Conservation (phyloP, 1,140 invertebrate species). For the Drosophila mauritiana region DNA sequence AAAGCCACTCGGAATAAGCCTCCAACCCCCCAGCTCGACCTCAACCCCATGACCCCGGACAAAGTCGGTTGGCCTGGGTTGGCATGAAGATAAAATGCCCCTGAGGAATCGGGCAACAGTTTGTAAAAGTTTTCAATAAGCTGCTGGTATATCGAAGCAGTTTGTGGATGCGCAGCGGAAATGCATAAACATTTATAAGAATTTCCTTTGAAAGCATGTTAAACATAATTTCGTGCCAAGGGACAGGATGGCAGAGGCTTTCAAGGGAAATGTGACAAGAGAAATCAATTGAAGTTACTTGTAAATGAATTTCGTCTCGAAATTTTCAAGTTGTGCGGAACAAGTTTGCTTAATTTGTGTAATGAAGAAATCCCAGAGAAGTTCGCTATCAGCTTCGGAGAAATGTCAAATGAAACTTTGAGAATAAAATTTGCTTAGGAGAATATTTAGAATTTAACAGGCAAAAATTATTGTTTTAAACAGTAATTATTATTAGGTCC, state of each 20-base stretch:
- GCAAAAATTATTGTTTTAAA: background rate
- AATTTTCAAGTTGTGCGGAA: conserved; percentile 12
- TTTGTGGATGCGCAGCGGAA: conserved; percentile 55
- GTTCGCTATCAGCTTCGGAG: background rate
- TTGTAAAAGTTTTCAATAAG: conserved; percentile 77
- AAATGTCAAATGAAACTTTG: conserved; percentile 1
- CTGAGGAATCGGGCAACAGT: conserved; percentile 68
- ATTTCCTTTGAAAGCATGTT: conserved; percentile 65
- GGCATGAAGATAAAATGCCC: conserved; percentile 71
- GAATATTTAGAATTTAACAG: background rate
- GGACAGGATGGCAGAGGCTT: background rate
- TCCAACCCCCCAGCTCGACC: conserved; percentile 10
- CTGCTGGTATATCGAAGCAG: conserved; percentile 46
- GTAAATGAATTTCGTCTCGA: conserved; percentile 23
- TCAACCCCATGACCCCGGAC: conserved; percentile 27
- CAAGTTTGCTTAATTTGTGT: conserved; percentile 27
- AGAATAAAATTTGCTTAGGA: background rate
- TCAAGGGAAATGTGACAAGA: conserved; percentile 20
- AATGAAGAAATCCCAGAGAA: conserved; percentile 7
- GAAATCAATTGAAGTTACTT: conserved; percentile 56
- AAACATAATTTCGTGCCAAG: conserved; percentile 66
- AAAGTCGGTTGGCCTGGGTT: conserved; percentile 19
- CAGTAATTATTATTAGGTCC: background rate
- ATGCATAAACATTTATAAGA: conserved; percentile 77
- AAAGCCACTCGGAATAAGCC: conserved; percentile 5